Base-by-base conservation (phyloP, 2,888 invertebrate species). In the Scotopteryx bipunctaria region DNA sequence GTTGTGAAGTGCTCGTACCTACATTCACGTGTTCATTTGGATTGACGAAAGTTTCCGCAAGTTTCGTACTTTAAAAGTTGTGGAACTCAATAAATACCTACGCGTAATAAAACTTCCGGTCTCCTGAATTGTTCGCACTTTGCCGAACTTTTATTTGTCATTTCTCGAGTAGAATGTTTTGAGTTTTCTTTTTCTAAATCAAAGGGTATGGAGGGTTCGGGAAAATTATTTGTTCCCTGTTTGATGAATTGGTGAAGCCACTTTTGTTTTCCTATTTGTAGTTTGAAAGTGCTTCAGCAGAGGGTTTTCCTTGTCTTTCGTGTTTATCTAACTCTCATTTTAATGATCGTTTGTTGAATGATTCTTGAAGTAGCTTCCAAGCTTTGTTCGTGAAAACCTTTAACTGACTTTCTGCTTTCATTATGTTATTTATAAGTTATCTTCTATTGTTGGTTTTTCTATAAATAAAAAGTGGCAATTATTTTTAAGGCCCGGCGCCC, bases 51-150 rank as follows among this genome's bases (percentile, higher is more conserved):
- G 66, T 74, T 46, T 55, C 19, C 27, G 51, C 52, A 67, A 71
- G 63, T 66, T 67, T 61, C 67, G 60, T 65, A 71, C 69, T 73
- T 69, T 64, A 37, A 25, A 48, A 48, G 23, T 48, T 65, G 59
- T 49, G 53, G 43, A 72, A 75, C 68, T 75, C 70, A 65, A 69
- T 73, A 66, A 40, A 58, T 48, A 51, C 43, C 40, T 67, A 71
- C 65, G 72, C 67, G 68, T 70, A 70, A 75, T 75, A 74, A 69
- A 80, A 80, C 74, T 78, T 78, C 75, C 61, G 67, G 75, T 72
- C 65, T 62, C 58, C 63, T 40, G 53, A 62, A 61, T 63, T 65
- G 66, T 67, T 74, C 66, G 63, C 64, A 57, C 61, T 50, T 52
- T 50, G 53, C 53, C 55, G 62, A 73, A 77, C 66, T 76, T 73